phyloP scores from a whole-genome alignment of 2,113 vertebrate genomes.

The Tetraodon nigroviridis region DNA sequence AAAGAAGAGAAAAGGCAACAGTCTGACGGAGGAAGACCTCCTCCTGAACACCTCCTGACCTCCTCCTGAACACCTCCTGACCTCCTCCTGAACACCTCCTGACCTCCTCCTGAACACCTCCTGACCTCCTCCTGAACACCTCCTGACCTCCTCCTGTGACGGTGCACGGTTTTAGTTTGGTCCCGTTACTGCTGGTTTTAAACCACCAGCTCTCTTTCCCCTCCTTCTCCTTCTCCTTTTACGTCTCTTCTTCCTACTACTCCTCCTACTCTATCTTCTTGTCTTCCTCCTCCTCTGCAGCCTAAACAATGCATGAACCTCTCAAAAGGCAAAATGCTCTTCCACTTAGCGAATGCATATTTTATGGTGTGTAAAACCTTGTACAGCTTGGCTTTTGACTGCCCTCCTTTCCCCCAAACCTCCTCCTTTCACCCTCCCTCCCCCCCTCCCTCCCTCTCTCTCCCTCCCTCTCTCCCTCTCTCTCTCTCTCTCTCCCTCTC shows the following conservation, averaged over 20 bases:
- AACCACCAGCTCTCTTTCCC: background rate
- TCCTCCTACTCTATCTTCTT: conserved; percentile 37
- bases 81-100: no score
- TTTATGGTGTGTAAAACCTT: conserved; percentile 72
- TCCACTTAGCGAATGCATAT: conserved; percentile 79
- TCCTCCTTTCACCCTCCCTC: no score
- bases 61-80: no score
- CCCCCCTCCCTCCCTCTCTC: no score
- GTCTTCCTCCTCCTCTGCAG: conserved; percentile 34
- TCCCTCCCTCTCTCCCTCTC: no score
- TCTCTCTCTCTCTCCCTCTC: no score
- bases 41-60: no score
- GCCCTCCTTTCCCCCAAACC: conserved; percentile 3
- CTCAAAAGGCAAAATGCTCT: conserved; percentile 69
- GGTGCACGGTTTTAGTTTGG: conserved; percentile 55
- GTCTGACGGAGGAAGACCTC: no score
- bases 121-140: background rate
- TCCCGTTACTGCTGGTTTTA: conserved; percentile 57
- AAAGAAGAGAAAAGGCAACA: no score
- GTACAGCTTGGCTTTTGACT: conserved; percentile 53
- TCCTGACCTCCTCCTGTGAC: conserved; percentile 31
- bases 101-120: conserved; percentile 2
- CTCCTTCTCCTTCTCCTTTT: background rate
- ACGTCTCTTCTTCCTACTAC: conserved; percentile 22
- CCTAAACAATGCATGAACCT: conserved; percentile 74